phyloP scores from a whole-genome alignment of 2,113 vertebrate genomes.

The Cololabis saira region DNA sequence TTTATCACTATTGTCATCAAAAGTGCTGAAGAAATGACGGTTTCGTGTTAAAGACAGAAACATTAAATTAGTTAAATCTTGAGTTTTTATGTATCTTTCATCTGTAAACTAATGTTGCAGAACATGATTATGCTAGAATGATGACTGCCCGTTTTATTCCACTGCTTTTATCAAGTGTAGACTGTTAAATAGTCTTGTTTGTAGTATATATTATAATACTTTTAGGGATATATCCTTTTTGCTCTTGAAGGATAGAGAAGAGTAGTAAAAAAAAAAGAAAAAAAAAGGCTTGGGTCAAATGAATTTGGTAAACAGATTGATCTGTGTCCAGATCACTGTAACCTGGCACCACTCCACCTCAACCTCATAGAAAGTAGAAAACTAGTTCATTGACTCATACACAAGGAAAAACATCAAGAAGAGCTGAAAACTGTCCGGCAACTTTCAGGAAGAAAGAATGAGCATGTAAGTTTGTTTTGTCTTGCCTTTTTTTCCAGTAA shows the following conservation, averaged over 20 bases:
- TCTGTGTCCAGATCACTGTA: slow-evolving; percentile 61
- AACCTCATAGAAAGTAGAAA: not conserved
- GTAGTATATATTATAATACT: too few species aligned
- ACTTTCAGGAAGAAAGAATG: slow-evolving; percentile 2
- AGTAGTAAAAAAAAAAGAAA: slow-evolving; percentile 2
- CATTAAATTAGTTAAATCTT: too few species aligned
- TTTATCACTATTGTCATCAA: too few species aligned
- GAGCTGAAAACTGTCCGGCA: not conserved
- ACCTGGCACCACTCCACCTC: slow-evolving; percentile 70
- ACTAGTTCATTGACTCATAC: slow-evolving; percentile 7
- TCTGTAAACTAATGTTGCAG: too few species aligned
- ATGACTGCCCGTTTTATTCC: too few species aligned
- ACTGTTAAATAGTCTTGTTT: too few species aligned
- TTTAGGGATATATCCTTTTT: not conserved
- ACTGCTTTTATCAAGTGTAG: too few species aligned
- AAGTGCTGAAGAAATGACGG: too few species aligned
- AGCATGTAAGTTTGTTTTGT: slow-evolving; percentile 26
- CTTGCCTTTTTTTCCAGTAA: not conserved
- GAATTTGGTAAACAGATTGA: slow-evolving; percentile 58
- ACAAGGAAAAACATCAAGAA: not conserved
- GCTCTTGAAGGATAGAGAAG: not conserved
- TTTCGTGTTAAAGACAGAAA: too few species aligned
- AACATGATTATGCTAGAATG: too few species aligned
- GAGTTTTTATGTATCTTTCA: too few species aligned
- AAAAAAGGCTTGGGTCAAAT: not conserved